Percentiles rank a stretch among this genome's conserved stretches.
These are phyloP conservation scores for Styela clava DNA, from an alignment of 23 tunicate species.

Conservation along the genomic window DNA sequence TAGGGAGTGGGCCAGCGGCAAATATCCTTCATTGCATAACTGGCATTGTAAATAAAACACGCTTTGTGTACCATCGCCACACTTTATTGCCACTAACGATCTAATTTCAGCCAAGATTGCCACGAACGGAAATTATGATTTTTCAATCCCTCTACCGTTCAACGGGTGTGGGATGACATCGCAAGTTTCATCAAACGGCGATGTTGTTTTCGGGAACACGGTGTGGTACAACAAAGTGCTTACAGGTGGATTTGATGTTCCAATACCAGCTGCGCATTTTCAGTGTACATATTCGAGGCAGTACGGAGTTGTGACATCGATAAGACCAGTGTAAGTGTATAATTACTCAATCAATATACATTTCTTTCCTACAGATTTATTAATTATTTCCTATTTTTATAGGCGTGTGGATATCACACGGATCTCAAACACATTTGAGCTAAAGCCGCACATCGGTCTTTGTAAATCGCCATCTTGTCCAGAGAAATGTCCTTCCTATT, in stretches of 20 bases:
- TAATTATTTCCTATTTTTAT: too few relatives aligned
- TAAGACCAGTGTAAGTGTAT: slow-evolving; percentile 39
- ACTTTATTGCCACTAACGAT: too few relatives aligned
- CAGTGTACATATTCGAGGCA: slow-evolving; percentile 18
- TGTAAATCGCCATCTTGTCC: slow-evolving; percentile 18
- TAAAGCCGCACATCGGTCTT: background rate
- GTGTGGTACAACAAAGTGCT: slow-evolving; percentile 31
- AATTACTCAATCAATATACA: too few relatives aligned
- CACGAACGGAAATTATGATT: background rate
- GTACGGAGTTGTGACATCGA: slow-evolving; percentile 19
- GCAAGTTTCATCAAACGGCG: background rate
- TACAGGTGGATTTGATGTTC: slow-evolving; percentile 14
- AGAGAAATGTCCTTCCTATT: background rate
- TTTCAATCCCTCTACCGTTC: slow-evolving; percentile 20
- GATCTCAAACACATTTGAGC: background rate
- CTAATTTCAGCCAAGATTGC: slow-evolving; percentile 7
- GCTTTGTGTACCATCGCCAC: too few relatives aligned
- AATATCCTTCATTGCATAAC: too few relatives aligned
- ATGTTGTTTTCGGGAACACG: background rate
- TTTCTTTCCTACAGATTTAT: too few relatives aligned
- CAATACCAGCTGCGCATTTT: slow-evolving; percentile 33
- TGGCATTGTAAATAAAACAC: too few relatives aligned
- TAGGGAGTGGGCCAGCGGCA: too few relatives aligned
- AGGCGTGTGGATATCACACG: background rate
- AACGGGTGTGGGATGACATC: slow-evolving; percentile 3